Base-by-base conservation (phyloP, 1,140 invertebrate genomes). In the Chionoecetes opilio region DNA sequence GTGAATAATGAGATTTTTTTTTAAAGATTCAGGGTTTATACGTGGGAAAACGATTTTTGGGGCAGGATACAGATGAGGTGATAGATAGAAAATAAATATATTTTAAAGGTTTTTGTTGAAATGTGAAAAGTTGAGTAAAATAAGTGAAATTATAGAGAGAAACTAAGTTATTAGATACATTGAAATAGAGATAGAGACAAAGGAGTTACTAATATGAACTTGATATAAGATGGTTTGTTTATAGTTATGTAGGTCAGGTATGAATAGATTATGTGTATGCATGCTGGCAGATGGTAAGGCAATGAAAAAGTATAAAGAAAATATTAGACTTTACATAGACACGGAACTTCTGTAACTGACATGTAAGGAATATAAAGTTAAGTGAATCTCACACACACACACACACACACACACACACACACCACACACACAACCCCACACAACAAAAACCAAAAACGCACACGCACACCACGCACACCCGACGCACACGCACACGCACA, bases 1-100 rank as follows among this genome's bases (percentile, higher is more conserved):
- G n/a, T n/a, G n/a, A n/a, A n/a, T n/a, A n/a, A n/a, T n/a, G n/a
- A n/a, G 63, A n/a, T 75, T 75, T n/a, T 75, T 75, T n/a, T 75
- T 75, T n/a, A 75, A 75, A n/a, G 63, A n/a, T 75, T n/a, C n/a
- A 75, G n/a, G 63, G 63, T n/a, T 75, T 75, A 75, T 75, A 75
- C n/a, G 3, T 75, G 63, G 26, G n/a, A 5, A 75, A 17, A 75
- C 63, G 63, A 75, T n/a, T 75, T n/a, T 75, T 75, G 63, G n/a
- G 63, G 21, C 26, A n/a, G n/a, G 63, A 75, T 11, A 75, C n/a
- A n/a, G n/a, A 75, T 75, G 63, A 26, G n/a, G 21, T n/a, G 63
- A 26, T 75, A n/a, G 63, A 26, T 75, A n/a, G 63, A n/a, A 17
- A 75, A 75, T 75, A n/a, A 75, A 75, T 17, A 26, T 75, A 75